Evolutionary conservation across 2,888 invertebrate genomes (phyloP), one percentile per base, ranked within the genome.

Genomic region (Anthophora plumipes): DNA sequence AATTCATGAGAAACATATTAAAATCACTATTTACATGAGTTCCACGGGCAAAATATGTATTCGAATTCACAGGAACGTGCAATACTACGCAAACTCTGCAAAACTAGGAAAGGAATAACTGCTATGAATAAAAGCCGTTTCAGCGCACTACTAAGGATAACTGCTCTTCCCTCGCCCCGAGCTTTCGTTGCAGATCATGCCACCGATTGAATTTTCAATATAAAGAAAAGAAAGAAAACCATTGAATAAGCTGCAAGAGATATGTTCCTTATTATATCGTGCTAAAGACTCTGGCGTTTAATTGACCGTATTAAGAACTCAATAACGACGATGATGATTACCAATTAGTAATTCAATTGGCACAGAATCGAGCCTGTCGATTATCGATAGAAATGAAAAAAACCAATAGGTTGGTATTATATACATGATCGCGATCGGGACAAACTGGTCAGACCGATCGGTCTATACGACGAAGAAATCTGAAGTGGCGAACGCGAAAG

Each of bases 261-360:
- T 20, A 25, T 31, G 12, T 12, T 7, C 7, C 39, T 22, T 25
- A 17, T 43, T 25, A 41, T 43, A 59, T n/a, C 8, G 9, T 12
- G 8, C 1, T 5, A 20, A 52, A 50, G 4, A 22, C 7, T 6
- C 12, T 31, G 8, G 54, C n/a, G 14, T 22, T n/a, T 20, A 63
- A 46, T 64, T 50, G 22, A 72, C 22, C 46, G 63, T 31, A 71
- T 22, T 14, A 39, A 46, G n/a, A 55, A 64, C 12, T 41, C 37
- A 46, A 46, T 22, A 61, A 25, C 12, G 14, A 54, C 14, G 11
- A 11, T 0, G 52, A n/a, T 61, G 43, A 71, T 71, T 63, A 55
- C 12, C 63, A 72, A 55, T 71, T 63, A 71, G 52, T 46, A 46
- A 71, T 61, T 25, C 25, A 31, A 61, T 37, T 20, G 20, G 17